Conservation (phyloP, 2,888 invertebrate species). For the Drosophila lutescens region DNA sequence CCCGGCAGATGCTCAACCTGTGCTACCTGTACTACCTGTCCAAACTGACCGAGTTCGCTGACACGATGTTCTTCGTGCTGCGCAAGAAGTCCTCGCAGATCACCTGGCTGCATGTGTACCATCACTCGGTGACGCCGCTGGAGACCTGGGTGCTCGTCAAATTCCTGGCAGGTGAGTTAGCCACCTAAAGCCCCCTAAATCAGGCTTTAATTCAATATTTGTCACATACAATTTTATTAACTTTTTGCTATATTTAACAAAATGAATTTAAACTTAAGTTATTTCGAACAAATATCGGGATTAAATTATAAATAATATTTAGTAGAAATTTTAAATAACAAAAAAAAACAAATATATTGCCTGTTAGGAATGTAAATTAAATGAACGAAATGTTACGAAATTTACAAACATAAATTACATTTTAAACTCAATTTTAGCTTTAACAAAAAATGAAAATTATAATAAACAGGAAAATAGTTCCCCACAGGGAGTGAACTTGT, state of each 20-base stretch:
- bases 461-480: neutral
- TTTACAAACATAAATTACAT: no score
- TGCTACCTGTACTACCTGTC: conserved; percentile 95
- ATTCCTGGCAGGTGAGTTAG: conserved; percentile 88
- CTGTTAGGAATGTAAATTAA: no score
- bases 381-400: no score
- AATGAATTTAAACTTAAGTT: neutral
- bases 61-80: conserved; percentile 96
- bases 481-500: no score
- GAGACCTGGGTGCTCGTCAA: conserved; percentile 96
- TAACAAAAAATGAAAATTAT: neutral
- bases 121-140: conserved; percentile 97
- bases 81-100: conserved; percentile 96
- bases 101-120: conserved; percentile 95
- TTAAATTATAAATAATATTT: neutral
- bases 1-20: conserved; percentile 83
- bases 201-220: neutral
- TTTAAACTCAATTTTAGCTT: no score
- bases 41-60: conserved; percentile 95
- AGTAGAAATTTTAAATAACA: neutral
- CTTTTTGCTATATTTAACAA: neutral
- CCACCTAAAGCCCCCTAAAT: neutral
- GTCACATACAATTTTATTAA: neutral
- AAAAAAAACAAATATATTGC: no score
- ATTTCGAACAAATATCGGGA: no score